Conservation (phyloP, 2,888 invertebrate genomes). For the Laothoe populi region DNA sequence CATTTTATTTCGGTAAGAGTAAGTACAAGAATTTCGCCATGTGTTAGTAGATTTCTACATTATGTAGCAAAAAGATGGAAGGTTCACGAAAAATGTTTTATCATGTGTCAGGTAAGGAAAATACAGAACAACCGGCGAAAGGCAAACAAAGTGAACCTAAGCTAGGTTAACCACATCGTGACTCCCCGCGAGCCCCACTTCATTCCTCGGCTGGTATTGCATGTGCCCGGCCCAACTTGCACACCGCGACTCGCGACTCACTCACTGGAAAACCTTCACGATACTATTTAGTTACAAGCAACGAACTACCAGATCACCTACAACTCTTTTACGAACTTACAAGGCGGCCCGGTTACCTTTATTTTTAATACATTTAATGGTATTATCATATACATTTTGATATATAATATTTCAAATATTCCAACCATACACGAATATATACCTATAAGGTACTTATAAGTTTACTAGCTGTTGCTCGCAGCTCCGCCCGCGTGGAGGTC, state of each 20-base stretch:
- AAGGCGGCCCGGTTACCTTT: constrained; percentile 29
- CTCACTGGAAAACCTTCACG: constrained; percentile 67
- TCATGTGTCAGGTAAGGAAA: constrained; percentile 39
- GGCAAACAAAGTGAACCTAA: constrained; percentile 52
- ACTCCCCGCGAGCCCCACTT: constrained; percentile 45
- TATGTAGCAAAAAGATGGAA: neutral
- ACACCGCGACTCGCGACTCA: constrained; percentile 40
- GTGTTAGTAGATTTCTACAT: neutral
- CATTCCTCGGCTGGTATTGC: constrained; percentile 40
- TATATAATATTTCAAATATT: too few species aligned
- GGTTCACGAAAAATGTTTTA: neutral
- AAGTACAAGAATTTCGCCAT: neutral
- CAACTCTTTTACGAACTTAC: constrained; percentile 44
- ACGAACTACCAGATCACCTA: constrained; percentile 58
- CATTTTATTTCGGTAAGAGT: neutral
- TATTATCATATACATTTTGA: neutral
- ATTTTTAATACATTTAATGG: neutral
- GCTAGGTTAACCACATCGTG: constrained; percentile 81
- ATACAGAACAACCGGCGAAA: constrained; percentile 48
- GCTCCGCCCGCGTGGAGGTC: too few species aligned
- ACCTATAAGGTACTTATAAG: too few species aligned
- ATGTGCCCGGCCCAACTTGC: constrained; percentile 37
- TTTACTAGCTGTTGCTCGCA: too few species aligned
- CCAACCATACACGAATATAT: too few species aligned
- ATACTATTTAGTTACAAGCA: constrained; percentile 62